phyloP scores from a whole-genome alignment of 2,888 invertebrate genomes.

The Pandemis corylana region DNA sequence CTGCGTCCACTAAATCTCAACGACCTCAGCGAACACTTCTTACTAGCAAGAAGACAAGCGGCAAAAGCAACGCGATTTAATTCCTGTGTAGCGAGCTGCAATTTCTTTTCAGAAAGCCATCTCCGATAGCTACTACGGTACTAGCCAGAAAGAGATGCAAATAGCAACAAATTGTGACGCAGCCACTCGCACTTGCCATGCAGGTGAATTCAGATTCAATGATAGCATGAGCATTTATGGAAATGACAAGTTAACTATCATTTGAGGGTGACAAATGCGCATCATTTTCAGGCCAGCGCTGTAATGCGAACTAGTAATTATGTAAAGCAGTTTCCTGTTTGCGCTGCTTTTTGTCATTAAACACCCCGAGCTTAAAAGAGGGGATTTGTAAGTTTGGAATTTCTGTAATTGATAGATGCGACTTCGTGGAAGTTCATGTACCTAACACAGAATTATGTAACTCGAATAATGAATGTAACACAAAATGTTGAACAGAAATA shows the following conservation, averaged over 20 bases:
- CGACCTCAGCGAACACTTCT: too few relatives aligned
- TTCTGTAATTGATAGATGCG: neutral
- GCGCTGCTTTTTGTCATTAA: constrained; percentile 1
- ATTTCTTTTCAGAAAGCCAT: too few relatives aligned
- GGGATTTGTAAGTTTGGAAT: neutral
- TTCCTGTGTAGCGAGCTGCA: too few relatives aligned
- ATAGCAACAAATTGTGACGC: neutral
- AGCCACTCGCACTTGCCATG: neutral
- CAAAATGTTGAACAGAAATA: too few relatives aligned
- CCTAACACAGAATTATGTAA: too few relatives aligned
- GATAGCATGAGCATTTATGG: constrained; percentile 52
- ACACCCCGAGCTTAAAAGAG: neutral
- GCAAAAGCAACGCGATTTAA: neutral
- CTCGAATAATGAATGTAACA: too few relatives aligned
- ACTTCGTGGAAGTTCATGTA: too few relatives aligned
- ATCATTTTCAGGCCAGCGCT: constrained; percentile 13
- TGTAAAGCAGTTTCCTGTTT: constrained; percentile 32
- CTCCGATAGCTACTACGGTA: neutral
- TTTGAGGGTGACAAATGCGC: constrained; percentile 42
- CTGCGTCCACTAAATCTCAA: too few relatives aligned
- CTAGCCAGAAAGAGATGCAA: neutral
- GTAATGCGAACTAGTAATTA: constrained; percentile 14
- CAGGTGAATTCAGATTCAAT: constrained; percentile 31
- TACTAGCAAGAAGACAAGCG: too few relatives aligned
- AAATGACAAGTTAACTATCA: constrained; percentile 53